phyloP scores from a whole-genome alignment of 2,797 vertebrate species.

The Masticophis lateralis region DNA sequence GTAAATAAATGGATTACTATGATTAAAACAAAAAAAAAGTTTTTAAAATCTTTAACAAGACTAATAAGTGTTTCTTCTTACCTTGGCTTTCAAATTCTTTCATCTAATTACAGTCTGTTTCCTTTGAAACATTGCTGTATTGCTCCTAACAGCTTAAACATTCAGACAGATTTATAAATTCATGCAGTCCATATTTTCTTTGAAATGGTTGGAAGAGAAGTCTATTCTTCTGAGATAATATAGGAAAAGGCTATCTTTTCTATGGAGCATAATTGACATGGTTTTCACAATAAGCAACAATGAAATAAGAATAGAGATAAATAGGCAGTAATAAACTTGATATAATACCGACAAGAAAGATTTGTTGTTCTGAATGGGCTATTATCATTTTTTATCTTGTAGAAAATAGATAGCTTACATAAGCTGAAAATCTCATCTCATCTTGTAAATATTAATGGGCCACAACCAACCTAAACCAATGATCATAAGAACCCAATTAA shows the following conservation, averaged over 20 bases:
- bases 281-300: conserved; percentile 35
- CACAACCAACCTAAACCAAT: conserved; percentile 25
- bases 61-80: neutral
- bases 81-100: neutral
- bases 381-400: conserved; percentile 20
- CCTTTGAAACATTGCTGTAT: neutral
- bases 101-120: neutral
- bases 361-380: neutral
- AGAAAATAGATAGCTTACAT: neutral
- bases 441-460: conserved; percentile 24
- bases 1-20: neutral
- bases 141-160: neutral
- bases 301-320: conserved; percentile 32
- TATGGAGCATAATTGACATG: neutral
- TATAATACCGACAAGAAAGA: conserved; percentile 26
- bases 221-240: neutral
- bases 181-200: neutral
- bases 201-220: conserved; percentile 3
- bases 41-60: neutral
- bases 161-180: conserved; percentile 2
- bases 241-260: neutral
- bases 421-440: conserved; percentile 13
- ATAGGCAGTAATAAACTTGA: conserved; percentile 36
- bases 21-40: neutral
- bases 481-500: neutral